Conservation (phyloP, 2,113 vertebrate species). For the Coregonus clupeaformis region DNA sequence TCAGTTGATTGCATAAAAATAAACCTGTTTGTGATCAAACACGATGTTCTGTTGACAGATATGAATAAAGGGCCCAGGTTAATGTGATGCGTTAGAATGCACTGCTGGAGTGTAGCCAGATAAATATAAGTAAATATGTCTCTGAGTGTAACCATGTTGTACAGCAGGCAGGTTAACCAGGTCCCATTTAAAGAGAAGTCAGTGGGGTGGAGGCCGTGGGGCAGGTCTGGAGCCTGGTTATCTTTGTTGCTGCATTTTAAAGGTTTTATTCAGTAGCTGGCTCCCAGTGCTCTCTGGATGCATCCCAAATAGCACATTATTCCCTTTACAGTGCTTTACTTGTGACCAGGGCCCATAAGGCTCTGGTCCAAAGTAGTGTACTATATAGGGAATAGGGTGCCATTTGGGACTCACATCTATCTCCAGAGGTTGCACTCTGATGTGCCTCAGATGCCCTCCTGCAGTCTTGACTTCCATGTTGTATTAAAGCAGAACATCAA, state of each 20-base stretch:
- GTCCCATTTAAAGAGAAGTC: not conserved
- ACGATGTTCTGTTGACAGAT: not conserved
- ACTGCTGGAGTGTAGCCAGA: not conserved
- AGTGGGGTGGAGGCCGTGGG: not conserved
- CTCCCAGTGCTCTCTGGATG: conserved; percentile 13
- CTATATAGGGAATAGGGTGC: not conserved
- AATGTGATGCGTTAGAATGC: not conserved
- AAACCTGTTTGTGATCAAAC: conserved; percentile 37
- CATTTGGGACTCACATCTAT: not conserved
- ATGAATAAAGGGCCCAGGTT: not conserved
- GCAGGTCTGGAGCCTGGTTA: not conserved
- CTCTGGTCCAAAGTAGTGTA: too few species aligned
- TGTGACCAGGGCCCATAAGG: not conserved
- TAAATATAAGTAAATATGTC: too few species aligned
- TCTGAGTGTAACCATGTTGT: too few species aligned
- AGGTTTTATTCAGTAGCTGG: conserved; percentile 24
- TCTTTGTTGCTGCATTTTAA: not conserved
- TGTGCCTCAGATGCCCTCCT: conserved; percentile 43
- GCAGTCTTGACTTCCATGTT: conserved; percentile 55
- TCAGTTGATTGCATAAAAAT: conserved; percentile 22
- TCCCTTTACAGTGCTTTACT: too few species aligned
- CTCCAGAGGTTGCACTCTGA: conserved; percentile 39
- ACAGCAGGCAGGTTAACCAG: not conserved
- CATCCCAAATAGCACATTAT: not conserved
- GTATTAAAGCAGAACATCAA: conserved; percentile 61